Base-by-base conservation (phyloP, 2,113 vertebrate species). In the Megalops atlanticus region DNA sequence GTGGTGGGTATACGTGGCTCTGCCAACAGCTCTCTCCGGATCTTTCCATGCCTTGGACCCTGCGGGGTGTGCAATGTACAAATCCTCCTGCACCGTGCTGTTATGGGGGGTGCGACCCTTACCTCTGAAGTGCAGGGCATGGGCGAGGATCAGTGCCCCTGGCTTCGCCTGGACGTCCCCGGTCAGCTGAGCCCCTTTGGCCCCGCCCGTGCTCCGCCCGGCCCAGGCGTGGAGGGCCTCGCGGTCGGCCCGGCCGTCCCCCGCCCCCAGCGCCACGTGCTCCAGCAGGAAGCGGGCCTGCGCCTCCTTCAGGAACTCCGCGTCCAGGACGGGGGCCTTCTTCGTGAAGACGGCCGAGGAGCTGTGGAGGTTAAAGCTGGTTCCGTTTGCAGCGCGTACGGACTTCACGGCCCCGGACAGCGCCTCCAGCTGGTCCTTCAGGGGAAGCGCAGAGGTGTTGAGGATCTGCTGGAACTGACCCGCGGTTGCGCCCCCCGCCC, bases 71-170 rank as follows among this genome's bases (percentile, higher is more conserved):
- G 45, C 8, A 49, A 3, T 7, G 45, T 49, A 8, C 45, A 49
- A 8, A 12, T 16, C 16, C 45, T 16, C 45, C 45, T 49, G 45
- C 8, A n/a, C n/a, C n/a, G n/a, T n/a, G n/a, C n/a, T n/a, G n/a
- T n/a, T n/a, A n/a, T n/a, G n/a, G n/a, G n/a, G n/a, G n/a, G n/a
- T n/a, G n/a, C n/a, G n/a, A n/a, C 3, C 27, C 89, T 85, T 45
- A 92, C 92, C 91, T 93, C 90, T 93, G 78, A 92, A 92, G 71
- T n/a, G 71, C 43, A 92, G 41, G 12, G 88, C 87, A 77, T 83
- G 89, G 35, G 88, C 81, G 71, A 92, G 74, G 39, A 92, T 83
- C 81, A 91, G 58, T 0, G 87, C 89, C 76, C 90, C 91, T 14
- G 86, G 45, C 71, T 86, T 85, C 8, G 79, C 45, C 40, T 88